Percentiles rank a stretch among this genome's conserved stretches.
Conservation (phyloP, 1,140 invertebrate genomes). For the Diuraphis noxia region DNA sequence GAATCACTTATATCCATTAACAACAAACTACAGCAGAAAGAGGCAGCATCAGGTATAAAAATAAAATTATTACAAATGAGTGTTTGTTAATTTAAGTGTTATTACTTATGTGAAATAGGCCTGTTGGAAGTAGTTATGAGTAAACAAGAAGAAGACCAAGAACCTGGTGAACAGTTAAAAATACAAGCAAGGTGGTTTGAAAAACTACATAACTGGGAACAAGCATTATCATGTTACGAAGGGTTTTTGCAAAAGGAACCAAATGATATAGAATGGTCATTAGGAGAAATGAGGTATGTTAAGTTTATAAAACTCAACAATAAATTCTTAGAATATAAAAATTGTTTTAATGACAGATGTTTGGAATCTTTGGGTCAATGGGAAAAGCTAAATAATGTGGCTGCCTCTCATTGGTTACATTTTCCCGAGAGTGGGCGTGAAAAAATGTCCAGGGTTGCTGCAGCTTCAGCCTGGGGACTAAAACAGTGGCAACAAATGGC, state of each 20-base stretch:
- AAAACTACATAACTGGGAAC: conserved; percentile 98
- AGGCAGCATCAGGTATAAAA: conserved; percentile 82
- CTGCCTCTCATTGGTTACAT: conserved; percentile 74
- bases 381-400: conserved; percentile 80
- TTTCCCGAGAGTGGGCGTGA: conserved; percentile 73
- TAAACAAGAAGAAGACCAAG: conserved; percentile 45
- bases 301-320: not conserved
- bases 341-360: conserved; percentile 63
- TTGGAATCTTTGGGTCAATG: conserved; percentile 97
- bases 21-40: conserved; percentile 97
- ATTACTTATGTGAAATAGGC: not conserved
- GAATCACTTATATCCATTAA: conserved; percentile 96
- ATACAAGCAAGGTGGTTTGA: conserved; percentile 98
- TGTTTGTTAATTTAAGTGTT: not conserved
- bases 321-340: not conserved
- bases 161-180: conserved; percentile 68
- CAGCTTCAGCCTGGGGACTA: conserved; percentile 93
- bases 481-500: conserved; percentile 92
- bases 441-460: conserved; percentile 87
- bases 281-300: conserved; percentile 84
- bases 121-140: conserved; percentile 41
- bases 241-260: conserved; percentile 65
- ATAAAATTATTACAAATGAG: not conserved
- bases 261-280: conserved; percentile 76
- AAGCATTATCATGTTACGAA: conserved; percentile 85